phyloP scores from a whole-genome alignment of 2,113 vertebrate species.

The Ceyx cyanopectus region DNA sequence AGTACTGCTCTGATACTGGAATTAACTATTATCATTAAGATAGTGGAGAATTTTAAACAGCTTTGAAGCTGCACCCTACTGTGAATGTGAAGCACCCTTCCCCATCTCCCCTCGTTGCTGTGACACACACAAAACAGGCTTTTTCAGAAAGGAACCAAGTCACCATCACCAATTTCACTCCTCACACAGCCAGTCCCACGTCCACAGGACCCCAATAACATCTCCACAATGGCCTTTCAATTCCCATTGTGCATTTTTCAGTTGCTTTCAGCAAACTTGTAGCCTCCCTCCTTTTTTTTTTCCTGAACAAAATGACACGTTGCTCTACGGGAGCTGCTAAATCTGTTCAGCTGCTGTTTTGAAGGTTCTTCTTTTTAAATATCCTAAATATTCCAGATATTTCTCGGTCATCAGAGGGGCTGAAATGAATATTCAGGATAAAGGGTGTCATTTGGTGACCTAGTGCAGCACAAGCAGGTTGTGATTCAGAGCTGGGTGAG shows the following conservation, averaged over 20 bases:
- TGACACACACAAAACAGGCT: neutral
- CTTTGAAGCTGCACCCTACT: conserved; percentile 32
- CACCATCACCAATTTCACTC: neutral
- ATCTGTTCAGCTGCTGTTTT: neutral
- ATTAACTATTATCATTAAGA: conserved; percentile 53
- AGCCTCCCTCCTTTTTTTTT: neutral
- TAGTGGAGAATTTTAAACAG: conserved; percentile 51
- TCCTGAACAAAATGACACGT: neutral
- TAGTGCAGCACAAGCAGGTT: neutral
- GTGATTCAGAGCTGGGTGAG: conserved; percentile 12
- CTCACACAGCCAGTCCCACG: neutral
- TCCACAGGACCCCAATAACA: neutral
- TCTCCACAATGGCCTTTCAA: neutral
- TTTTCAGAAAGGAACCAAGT: neutral
- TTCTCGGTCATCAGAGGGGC: neutral
- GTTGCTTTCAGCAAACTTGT: neutral
- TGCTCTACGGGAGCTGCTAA: neutral
- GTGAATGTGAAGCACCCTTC: conserved; percentile 10
- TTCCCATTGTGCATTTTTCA: neutral
- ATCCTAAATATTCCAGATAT: neutral
- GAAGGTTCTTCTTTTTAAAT: neutral
- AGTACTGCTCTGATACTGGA: conserved; percentile 44
- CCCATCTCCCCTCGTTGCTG: neutral
- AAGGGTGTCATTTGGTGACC: neutral
- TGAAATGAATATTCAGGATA: neutral